Evolutionary conservation across 1,140 invertebrate species (phyloP).

Genomic region (Penaeus chinensis): DNA sequence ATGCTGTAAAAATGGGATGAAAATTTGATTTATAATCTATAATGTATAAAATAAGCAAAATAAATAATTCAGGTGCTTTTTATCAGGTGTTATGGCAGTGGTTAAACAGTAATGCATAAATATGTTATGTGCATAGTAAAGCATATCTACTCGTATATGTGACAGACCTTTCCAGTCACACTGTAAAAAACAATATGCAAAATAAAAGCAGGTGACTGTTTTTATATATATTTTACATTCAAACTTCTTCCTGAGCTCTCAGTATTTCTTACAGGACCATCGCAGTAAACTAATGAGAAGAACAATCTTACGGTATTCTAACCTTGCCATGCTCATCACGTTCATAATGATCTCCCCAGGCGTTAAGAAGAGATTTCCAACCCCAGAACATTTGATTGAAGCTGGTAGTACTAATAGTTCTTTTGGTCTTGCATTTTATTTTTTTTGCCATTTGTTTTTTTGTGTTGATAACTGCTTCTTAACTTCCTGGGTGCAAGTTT

Average conservation of each 20-base stretch:
- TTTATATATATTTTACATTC: background rate
- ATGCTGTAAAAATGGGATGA: no score
- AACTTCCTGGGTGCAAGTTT: background rate
- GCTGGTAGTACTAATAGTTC: conserved; percentile 66
- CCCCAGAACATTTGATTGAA: conserved; percentile 71
- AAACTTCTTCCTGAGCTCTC: conserved; percentile 66
- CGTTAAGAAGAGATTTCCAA: conserved; percentile 73
- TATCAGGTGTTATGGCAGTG: no score
- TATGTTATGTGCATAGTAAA: no score
- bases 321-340: conserved; percentile 68
- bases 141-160: no score
- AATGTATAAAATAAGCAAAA: no score
- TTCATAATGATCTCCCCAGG: conserved; percentile 69
- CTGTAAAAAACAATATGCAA: no score
- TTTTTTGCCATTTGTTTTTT: background rate
- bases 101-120: no score
- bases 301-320: conserved; percentile 73
- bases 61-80: no score
- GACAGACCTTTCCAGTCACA: no score
- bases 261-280: conserved; percentile 68
- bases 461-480: background rate
- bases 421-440: background rate
- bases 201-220: no score
- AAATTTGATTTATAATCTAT: no score
- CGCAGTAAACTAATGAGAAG: conserved; percentile 69